Evolutionary conservation across 2,797 vertebrate genomes (phyloP).

Genomic region (Luscinia luscinia): DNA sequence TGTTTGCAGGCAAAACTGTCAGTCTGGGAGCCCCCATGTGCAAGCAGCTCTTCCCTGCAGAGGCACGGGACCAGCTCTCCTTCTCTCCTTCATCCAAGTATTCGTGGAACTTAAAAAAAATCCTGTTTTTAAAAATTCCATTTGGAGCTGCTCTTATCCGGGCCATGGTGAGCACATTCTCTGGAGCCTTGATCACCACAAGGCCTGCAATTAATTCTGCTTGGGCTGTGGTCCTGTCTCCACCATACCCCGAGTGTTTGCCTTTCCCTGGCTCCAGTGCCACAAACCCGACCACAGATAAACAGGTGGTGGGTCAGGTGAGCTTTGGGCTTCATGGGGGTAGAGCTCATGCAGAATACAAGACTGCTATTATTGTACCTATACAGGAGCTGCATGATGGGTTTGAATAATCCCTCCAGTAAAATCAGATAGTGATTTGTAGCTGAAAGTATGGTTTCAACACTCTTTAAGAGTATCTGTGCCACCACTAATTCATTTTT

Average conservation of each 20-base stretch:
- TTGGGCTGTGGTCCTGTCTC: neutral
- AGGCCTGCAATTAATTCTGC: neutral
- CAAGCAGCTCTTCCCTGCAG: neutral
- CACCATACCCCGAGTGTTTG: fast-evolving
- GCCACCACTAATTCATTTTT: neutral
- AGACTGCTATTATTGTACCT: neutral
- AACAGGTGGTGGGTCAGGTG: neutral
- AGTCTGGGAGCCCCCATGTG: fast-evolving
- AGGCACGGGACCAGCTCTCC: fast-evolving
- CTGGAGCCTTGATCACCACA: neutral
- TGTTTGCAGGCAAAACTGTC: neutral
- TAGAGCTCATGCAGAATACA: neutral
- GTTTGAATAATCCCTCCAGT: neutral
- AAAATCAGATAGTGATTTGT: neutral
- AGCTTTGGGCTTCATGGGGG: neutral
- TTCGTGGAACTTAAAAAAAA: neutral
- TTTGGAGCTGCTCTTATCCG: neutral
- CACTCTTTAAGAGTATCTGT: neutral
- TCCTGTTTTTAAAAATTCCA: neutral
- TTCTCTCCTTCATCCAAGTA: neutral
- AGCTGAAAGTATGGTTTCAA: conserved; percentile 10
- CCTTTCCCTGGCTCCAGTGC: neutral
- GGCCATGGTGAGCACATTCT: fast-evolving
- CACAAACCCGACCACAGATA: neutral
- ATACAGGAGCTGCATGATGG: neutral